A percentile compares a stretch with the other conserved stretches of the same genome.
Evolutionary conservation across 2,797 vertebrate genomes (phyloP).

Genomic region (Heliangelus exortis): DNA sequence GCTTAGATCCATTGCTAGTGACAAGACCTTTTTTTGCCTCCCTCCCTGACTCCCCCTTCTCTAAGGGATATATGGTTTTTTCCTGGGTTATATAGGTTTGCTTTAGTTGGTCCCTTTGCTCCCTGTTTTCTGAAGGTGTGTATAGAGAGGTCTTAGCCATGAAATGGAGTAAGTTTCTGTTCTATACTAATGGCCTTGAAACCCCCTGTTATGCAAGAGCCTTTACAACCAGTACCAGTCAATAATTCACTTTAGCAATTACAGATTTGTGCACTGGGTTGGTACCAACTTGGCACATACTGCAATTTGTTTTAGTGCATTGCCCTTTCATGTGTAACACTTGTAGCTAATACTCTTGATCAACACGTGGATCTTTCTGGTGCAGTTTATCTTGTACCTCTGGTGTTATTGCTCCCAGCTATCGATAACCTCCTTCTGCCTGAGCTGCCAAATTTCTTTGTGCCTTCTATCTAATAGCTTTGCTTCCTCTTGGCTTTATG

Average conservation of each 20-base stretch:
- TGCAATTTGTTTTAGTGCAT: not conserved
- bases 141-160: not conserved
- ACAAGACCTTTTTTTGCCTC: not conserved
- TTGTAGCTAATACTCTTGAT: not conserved
- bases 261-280: not conserved
- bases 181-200: not conserved
- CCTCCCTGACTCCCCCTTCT: not conserved
- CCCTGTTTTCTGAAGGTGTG: not conserved
- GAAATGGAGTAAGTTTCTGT: not conserved
- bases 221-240: not conserved
- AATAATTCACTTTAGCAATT: constrained; percentile 30
- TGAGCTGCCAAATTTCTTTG: not conserved
- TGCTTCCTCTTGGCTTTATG: not conserved
- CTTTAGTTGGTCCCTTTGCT: not conserved
- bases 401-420: not conserved
- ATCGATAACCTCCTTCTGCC: not conserved
- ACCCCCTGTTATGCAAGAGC: not conserved
- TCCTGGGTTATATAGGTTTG: not conserved
- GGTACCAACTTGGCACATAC: not conserved
- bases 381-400: not conserved
- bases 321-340: not conserved
- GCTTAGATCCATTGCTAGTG: not conserved
- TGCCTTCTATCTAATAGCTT: not conserved
- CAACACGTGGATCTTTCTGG: not conserved
- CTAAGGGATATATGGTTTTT: not conserved